A percentile compares a stretch with the other conserved stretches of the same genome.
Conservation (phyloP, 2,888 invertebrate genomes). For the Euplexia lucipara region DNA sequence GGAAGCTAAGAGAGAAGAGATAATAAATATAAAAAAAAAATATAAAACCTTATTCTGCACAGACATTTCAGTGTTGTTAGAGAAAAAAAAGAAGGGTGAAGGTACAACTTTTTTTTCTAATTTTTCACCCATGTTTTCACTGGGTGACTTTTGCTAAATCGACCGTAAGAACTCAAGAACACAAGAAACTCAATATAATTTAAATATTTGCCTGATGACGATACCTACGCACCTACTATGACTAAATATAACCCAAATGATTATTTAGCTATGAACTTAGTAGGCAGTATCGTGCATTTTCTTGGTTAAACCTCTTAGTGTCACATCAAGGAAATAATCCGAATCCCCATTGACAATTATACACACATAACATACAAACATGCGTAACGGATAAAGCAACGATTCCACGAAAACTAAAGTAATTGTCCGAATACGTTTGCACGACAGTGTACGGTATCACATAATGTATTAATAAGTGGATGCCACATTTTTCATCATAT, state of each 20-base stretch:
- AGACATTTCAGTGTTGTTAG: no score
- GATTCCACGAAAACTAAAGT: slow-evolving; percentile 25
- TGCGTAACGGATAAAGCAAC: not conserved
- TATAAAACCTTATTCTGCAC: no score
- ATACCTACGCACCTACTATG: no score
- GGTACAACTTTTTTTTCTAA: no score
- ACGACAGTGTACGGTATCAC: slow-evolving; percentile 41
- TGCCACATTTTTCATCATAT: slow-evolving; percentile 54
- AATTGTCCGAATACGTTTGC: slow-evolving; percentile 36
- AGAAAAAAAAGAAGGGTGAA: no score
- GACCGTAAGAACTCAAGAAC: no score
- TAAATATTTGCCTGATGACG: slow-evolving; percentile 1
- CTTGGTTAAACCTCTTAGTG: not conserved
- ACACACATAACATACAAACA: slow-evolving; percentile 5
- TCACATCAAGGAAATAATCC: not conserved
- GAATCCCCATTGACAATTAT: slow-evolving; percentile 9
- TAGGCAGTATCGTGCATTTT: not conserved
- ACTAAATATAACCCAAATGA: not conserved
- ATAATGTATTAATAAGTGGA: slow-evolving; percentile 57
- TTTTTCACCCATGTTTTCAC: no score
- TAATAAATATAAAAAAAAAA: no score
- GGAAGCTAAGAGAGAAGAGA: no score
- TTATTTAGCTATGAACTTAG: not conserved
- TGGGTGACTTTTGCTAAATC: no score
- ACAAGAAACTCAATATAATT: not conserved